phyloP scores from a whole-genome alignment of 1,140 invertebrate genomes.

The Lerema accius region DNA sequence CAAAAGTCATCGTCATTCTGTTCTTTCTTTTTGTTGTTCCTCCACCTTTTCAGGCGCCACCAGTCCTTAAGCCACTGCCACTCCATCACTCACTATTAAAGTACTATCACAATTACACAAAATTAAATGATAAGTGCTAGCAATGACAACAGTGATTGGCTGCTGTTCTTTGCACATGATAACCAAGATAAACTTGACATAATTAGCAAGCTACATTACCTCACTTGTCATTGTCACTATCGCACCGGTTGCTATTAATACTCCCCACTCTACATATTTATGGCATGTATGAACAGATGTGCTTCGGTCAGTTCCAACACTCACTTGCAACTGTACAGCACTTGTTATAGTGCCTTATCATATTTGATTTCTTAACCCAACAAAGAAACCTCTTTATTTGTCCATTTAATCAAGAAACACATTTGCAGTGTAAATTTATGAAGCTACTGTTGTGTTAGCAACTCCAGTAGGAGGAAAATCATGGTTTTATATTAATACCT shows the following conservation, averaged over 20 bases:
- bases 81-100: slow-evolving; percentile 83
- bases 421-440: slow-evolving; percentile 12
- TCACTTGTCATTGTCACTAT: slow-evolving; percentile 75
- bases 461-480: slow-evolving; percentile 5
- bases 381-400: slow-evolving; percentile 6
- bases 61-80: slow-evolving; percentile 90
- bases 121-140: slow-evolving; percentile 54
- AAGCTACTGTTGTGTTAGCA: slow-evolving; percentile 7
- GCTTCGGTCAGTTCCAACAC: slow-evolving; percentile 16
- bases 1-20: slow-evolving; percentile 85
- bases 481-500: background rate
- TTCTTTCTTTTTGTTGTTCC: slow-evolving; percentile 83
- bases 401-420: slow-evolving; percentile 1
- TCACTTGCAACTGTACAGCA: slow-evolving; percentile 7
- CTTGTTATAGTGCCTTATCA: slow-evolving; percentile 18
- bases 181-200: slow-evolving; percentile 75
- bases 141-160: slow-evolving; percentile 60
- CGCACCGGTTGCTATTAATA: slow-evolving; percentile 49
- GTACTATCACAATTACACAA: slow-evolving; percentile 57
- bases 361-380: slow-evolving; percentile 10
- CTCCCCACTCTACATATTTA: slow-evolving; percentile 38
- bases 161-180: slow-evolving; percentile 59
- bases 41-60: slow-evolving; percentile 88
- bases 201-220: slow-evolving; percentile 73
- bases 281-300: slow-evolving; percentile 25